Conservation (phyloP, 2,113 vertebrate genomes). For the Erpornis zantholeuca region DNA sequence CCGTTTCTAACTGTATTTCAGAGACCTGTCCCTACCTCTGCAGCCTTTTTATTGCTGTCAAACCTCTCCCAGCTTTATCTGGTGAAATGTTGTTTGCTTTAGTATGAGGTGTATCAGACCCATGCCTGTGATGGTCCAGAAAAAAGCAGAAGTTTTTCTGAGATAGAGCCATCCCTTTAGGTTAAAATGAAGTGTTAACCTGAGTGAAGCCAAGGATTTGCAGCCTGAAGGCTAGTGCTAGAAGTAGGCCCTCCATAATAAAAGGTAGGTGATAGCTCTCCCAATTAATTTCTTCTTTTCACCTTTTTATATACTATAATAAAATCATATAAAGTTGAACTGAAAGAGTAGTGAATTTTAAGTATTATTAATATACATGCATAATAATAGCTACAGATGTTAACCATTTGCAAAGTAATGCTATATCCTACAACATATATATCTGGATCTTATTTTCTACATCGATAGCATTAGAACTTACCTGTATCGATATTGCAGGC, state of each 20-base stretch:
- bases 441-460: background rate
- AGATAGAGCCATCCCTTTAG: background rate
- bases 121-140: background rate
- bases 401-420: background rate
- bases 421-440: background rate
- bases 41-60: background rate
- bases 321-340: background rate
- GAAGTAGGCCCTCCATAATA: background rate
- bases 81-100: background rate
- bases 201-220: background rate
- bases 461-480: background rate
- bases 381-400: background rate
- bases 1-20: background rate
- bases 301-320: background rate
- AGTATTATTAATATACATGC: background rate
- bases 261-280: background rate
- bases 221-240: background rate
- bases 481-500: background rate
- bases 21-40: conserved; percentile 1
- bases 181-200: background rate
- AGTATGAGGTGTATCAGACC: background rate
- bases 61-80: background rate
- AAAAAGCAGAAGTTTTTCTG: background rate
- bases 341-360: background rate
- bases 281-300: background rate